These are phyloP conservation scores for Mesopsocus fuscifrons DNA, from an alignment of 2,888 invertebrate species.

Conservation along the genomic window DNA sequence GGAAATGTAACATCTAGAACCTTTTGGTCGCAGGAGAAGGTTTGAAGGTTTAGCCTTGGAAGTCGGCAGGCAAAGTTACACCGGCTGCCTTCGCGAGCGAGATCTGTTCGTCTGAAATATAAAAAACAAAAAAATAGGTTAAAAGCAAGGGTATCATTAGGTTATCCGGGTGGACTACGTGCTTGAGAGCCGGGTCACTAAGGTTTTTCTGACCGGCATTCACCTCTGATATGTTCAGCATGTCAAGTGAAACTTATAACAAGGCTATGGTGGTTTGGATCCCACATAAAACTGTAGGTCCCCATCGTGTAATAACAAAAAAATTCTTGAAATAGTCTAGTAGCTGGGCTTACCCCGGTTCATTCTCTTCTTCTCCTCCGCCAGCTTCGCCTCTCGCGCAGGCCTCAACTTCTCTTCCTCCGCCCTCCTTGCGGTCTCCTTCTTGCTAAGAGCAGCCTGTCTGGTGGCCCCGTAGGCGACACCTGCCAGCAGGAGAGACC, in stretches of 20 bases:
- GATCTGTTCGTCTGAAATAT: not conserved
- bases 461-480: slow-evolving; percentile 51
- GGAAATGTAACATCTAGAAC: too few species aligned
- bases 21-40: too few species aligned
- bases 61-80: not conserved
- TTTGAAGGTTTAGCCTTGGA: not conserved
- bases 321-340: too few species aligned
- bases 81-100: not conserved
- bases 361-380: slow-evolving; percentile 45
- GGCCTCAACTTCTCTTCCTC: slow-evolving; percentile 18
- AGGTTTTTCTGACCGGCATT: too few species aligned
- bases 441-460: slow-evolving; percentile 19
- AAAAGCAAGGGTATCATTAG: too few species aligned
- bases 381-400: slow-evolving; percentile 29
- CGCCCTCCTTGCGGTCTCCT: slow-evolving; percentile 19
- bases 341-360: slow-evolving; percentile 42
- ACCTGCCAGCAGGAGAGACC: slow-evolving; percentile 55
- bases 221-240: too few species aligned
- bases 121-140: not conserved
- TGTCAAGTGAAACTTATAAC: too few species aligned
- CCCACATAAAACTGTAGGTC: too few species aligned
- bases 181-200: too few species aligned
- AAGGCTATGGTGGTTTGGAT: too few species aligned
- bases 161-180: too few species aligned
- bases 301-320: too few species aligned